Conservation (phyloP, 2,113 vertebrate genomes). For the Puma concolor region DNA sequence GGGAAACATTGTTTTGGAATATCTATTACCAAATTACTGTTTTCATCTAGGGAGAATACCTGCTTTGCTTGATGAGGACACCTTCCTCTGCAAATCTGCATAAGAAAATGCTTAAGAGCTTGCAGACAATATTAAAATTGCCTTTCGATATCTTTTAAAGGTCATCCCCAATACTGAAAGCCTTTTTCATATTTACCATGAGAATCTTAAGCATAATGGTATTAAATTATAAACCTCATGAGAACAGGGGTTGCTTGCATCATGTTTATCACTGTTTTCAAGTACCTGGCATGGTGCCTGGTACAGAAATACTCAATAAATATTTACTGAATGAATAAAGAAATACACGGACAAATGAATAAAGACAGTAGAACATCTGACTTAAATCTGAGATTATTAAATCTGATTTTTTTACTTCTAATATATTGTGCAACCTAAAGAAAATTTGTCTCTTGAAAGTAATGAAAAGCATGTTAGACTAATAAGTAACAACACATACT, state of each 20-base stretch:
- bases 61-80: not conserved
- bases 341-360: slow-evolving; percentile 9
- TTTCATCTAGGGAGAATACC: slow-evolving; percentile 40
- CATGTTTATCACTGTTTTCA: slow-evolving; percentile 59
- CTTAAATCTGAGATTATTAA: slow-evolving; percentile 45
- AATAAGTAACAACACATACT: not conserved
- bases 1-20: not conserved
- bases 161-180: slow-evolving; percentile 60
- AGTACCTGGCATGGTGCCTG: slow-evolving; percentile 40
- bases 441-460: slow-evolving; percentile 23
- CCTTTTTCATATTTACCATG: slow-evolving; percentile 62
- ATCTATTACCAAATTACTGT: slow-evolving; percentile 57
- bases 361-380: slow-evolving; percentile 47
- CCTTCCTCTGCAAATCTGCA: not conserved
- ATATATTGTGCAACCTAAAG: not conserved
- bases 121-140: slow-evolving; percentile 60
- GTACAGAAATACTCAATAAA: slow-evolving; percentile 54
- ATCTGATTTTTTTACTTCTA: slow-evolving; percentile 28
- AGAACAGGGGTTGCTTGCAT: slow-evolving; percentile 50
- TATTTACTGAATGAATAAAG: slow-evolving; percentile 63
- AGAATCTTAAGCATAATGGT: slow-evolving; percentile 64
- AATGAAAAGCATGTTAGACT: not conserved
- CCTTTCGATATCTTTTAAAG: slow-evolving; percentile 68
- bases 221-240: slow-evolving; percentile 72
- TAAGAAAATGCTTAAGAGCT: slow-evolving; percentile 41